A percentile compares a stretch with the other conserved stretches of the same genome.
Conservation (phyloP, 2,797 vertebrate species). For the Enteromius mattozi region DNA sequence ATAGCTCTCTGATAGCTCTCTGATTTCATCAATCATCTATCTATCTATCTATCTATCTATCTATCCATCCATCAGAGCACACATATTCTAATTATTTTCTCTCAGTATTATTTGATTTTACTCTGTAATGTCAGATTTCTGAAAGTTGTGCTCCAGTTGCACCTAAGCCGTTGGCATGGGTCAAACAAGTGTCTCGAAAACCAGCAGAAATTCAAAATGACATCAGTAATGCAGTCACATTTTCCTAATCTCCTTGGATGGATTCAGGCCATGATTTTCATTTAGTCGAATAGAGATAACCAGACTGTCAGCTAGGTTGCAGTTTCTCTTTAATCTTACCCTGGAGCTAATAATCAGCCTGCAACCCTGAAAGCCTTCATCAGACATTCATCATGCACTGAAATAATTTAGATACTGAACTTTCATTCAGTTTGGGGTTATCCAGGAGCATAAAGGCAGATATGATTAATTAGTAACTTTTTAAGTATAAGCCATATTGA, state of each 20-base stretch:
- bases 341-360: slow-evolving; percentile 89
- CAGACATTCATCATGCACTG: slow-evolving; percentile 85
- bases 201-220: slow-evolving; percentile 80
- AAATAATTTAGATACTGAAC: slow-evolving; percentile 81
- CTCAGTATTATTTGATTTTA: not conserved
- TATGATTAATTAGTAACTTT: slow-evolving; percentile 88
- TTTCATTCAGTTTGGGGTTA: slow-evolving; percentile 83
- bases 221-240: slow-evolving; percentile 90
- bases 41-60: too few relatives aligned
- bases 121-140: not conserved
- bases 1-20: too few relatives aligned
- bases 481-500: slow-evolving; percentile 85
- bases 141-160: slow-evolving; percentile 42
- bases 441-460: slow-evolving; percentile 80
- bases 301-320: slow-evolving; percentile 90
- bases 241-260: slow-evolving; percentile 92
- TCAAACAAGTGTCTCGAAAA: slow-evolving; percentile 75
- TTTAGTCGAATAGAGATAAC: slow-evolving; percentile 94
- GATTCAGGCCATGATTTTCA: slow-evolving; percentile 96
- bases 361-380: slow-evolving; percentile 80
- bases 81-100: not conserved
- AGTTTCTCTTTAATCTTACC: slow-evolving; percentile 91
- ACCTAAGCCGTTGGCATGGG: slow-evolving; percentile 63
- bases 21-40: too few relatives aligned
- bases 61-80: not conserved